Conservation (phyloP, 2,113 vertebrate genomes). For the Cebus imitator region DNA sequence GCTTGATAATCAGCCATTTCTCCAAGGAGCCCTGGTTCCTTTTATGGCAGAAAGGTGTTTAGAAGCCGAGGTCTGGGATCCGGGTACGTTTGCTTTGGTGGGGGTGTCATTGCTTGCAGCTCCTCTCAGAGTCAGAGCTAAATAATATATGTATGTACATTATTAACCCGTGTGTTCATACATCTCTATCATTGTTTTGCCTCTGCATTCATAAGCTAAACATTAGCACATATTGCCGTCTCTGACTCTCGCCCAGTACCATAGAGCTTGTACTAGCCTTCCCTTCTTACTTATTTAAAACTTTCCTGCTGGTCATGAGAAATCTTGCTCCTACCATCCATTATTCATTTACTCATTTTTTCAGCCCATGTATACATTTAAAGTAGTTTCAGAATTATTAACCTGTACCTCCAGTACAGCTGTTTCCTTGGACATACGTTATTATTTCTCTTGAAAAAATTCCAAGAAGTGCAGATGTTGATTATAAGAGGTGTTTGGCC, state of each 20-base stretch:
- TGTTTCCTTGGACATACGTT: background rate
- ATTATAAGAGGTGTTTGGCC: background rate
- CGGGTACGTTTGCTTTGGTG: background rate
- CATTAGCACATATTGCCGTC: background rate
- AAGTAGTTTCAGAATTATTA: slow-evolving; percentile 25
- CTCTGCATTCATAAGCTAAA: background rate
- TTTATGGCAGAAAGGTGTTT: background rate
- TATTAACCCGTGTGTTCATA: background rate
- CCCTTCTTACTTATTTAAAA: background rate
- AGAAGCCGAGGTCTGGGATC: background rate
- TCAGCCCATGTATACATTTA: background rate
- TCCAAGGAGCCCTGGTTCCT: background rate
- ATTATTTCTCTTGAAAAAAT: background rate
- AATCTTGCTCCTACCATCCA: background rate
- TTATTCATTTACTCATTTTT: background rate
- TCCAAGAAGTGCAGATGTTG: background rate
- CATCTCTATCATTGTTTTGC: background rate
- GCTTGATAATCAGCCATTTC: background rate
- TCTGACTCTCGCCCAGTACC: background rate
- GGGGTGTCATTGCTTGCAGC: background rate
- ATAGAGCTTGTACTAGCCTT: background rate
- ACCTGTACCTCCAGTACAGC: background rate
- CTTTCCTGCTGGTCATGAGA: background rate
- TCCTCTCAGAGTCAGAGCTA: background rate
- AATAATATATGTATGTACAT: background rate